Evolutionary conservation across 2,888 invertebrate species (phyloP).

Genomic region (Phyto melanocephala): DNA sequence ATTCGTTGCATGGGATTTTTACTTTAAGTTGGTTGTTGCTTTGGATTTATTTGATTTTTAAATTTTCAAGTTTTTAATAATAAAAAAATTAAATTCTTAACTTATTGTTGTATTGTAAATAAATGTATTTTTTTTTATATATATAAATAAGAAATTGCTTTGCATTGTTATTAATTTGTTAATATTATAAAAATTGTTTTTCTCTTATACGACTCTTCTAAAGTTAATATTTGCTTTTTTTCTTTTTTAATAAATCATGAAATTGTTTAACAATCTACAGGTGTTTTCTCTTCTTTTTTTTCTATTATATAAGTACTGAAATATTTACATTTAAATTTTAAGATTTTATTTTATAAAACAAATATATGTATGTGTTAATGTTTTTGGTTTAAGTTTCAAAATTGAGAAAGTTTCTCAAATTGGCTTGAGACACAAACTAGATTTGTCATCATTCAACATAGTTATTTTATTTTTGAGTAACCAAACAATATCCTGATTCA

Average conservation of each 20-base stretch:
- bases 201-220: background rate
- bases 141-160: slow-evolving; percentile 54
- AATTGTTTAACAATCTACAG: background rate
- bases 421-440: background rate
- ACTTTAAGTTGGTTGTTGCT: slow-evolving; percentile 72
- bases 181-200: slow-evolving; percentile 26
- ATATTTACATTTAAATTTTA: no score
- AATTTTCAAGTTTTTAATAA: slow-evolving; percentile 22
- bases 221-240: slow-evolving; percentile 7
- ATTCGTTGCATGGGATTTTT: slow-evolving; percentile 79
- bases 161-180: slow-evolving; percentile 44
- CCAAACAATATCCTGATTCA: no score
- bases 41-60: slow-evolving; percentile 49
- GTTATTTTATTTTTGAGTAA: no score
- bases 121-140: slow-evolving; percentile 32
- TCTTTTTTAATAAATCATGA: background rate
- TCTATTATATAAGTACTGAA: background rate
- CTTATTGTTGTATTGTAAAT: slow-evolving; percentile 26
- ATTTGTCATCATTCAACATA: background rate
- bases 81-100: slow-evolving; percentile 20
- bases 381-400: background rate
- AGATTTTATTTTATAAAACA: background rate
- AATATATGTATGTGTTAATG: background rate
- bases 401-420: background rate
- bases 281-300: background rate